Base-by-base conservation (phyloP, 2,797 vertebrate species). In the Mionectes olivaceus region DNA sequence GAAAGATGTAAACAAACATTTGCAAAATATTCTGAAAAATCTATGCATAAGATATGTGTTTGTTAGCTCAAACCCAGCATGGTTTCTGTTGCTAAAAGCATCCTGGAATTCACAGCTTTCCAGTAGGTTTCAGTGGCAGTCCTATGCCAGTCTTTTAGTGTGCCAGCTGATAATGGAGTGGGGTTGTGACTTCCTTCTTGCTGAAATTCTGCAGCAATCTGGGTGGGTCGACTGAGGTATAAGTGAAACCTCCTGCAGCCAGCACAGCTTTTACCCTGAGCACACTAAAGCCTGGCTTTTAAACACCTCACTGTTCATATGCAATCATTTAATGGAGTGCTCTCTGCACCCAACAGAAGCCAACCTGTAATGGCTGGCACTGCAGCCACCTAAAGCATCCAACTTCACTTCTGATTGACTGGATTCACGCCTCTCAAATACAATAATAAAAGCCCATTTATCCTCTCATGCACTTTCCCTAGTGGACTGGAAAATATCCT, bases 381-480 rank as follows among this genome's bases (percentile, higher is more conserved):
- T 84, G 87, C 85, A 86, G 84, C 87, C 55, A 85, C 65, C 30
- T 37, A 16, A 78, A 85, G 57, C 1, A 1, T 76, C 83, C 74
- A 90, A 13, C 41, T 32, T 30, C 61, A 25, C 27, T 76, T 90
- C 67, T 84, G 80, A 79, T 44, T 73, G 43, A 37, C 47, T 69
- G 91, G 76, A 91, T 86, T 64, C 21, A 5, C 69, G 69, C 76
- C 85, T 79, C 84, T 35, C 41, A 84, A 77, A 77, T 71, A 87
- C 47, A 75, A 21, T 69, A 81, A 89, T 81, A 91, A 82, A 94
- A 93, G 57, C 27, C 47, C 63, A 73, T 83, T 88, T 85, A 73
- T 95, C 69, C 83, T 76, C 53, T 93, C 52, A 53, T 23, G 17
- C 22, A 35, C 22, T 90, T 84, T 76, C 44, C 17, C 37, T 24